phyloP scores from a whole-genome alignment of 2,888 invertebrate species.

The Dynastes grantii region DNA sequence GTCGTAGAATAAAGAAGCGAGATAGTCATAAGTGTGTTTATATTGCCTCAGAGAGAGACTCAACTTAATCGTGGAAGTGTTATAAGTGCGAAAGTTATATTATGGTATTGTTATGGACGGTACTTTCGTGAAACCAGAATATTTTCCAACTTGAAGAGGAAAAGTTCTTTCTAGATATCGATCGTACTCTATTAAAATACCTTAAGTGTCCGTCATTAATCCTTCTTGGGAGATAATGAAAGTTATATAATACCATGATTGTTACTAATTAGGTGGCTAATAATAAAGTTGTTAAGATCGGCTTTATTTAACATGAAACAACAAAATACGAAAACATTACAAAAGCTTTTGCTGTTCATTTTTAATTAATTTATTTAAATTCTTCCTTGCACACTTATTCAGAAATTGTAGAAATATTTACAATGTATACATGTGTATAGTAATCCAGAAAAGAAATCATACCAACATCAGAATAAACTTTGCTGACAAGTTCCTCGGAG shows the following conservation, averaged over 20 bases:
- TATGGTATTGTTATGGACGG: conserved; percentile 48
- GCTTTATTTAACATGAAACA: neutral
- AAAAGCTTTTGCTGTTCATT: neutral
- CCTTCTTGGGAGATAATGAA: conserved; percentile 18
- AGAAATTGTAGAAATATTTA: no score
- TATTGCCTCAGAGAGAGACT: conserved; percentile 46
- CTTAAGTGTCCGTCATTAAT: conserved; percentile 24
- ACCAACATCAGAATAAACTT: neutral
- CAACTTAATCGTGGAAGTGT: conserved; percentile 48
- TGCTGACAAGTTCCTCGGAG: neutral
- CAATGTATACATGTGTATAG: neutral
- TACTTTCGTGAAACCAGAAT: conserved; percentile 30
- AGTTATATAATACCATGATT: conserved; percentile 15
- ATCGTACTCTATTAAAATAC: conserved; percentile 29
- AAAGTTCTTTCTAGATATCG: conserved; percentile 14
- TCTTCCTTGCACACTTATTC: neutral
- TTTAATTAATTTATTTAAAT: neutral
- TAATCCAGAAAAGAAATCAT: neutral
- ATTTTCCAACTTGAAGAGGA: conserved; percentile 39
- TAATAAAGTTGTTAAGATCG: neutral
- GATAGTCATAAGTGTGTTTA: conserved; percentile 50
- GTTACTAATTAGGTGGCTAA: conserved; percentile 23
- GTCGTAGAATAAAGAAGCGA: conserved; percentile 39
- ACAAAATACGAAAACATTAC: neutral
- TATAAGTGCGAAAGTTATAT: conserved; percentile 49